Evolutionary conservation across 2,113 vertebrate genomes (phyloP), one percentile per base, ranked within the genome.

Genomic region (Chaetorhynchus papuensis): DNA sequence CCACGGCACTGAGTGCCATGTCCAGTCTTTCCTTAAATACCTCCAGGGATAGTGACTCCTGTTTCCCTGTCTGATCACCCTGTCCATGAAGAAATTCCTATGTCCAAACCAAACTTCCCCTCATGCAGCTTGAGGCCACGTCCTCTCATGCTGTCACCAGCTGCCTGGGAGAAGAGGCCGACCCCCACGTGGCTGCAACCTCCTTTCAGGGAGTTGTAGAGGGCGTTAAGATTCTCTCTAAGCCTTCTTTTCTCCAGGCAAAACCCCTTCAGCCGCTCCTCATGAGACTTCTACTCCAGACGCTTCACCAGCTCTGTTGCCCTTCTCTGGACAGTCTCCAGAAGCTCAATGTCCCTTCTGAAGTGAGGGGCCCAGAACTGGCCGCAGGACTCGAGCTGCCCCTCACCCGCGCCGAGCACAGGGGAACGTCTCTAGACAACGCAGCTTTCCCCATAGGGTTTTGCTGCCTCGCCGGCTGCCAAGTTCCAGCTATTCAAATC

Each of bases 381-480:
- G 7, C 8, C 14, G 15, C 24, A 41, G 28, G 20, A 39, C 8
- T 41, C 16, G 13, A 68, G 24, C 53, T 3, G 6, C 30, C 24
- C n/a, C 47, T 27, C 24, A 54, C 6, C 6, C 26, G 2, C 17
- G 30, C 21, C 14, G 39, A 53, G 20, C 4, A 24, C 8, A 45
- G 12, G 33, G 21, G 8, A 68, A 1, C 21, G 33, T 7, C 6
- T 6, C 37, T 19, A 50, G 27, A 35, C 37, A 52, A 49, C 3
- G 6, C 7, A 8, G 19, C 8, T 35, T 26, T 59, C 12, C 41
- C 19, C 8, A 4, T 0, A 18, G 1, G 5, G 7, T 57, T 3
- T 33, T 16, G 4, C 19, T 21, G 18, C 30, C 45, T 33, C 44
- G 19, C 13, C 6, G 1, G 33, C 39, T 15, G 18, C 45, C 27